phyloP scores from a whole-genome alignment of 2,113 vertebrate species.

The Scatophagus argus region DNA sequence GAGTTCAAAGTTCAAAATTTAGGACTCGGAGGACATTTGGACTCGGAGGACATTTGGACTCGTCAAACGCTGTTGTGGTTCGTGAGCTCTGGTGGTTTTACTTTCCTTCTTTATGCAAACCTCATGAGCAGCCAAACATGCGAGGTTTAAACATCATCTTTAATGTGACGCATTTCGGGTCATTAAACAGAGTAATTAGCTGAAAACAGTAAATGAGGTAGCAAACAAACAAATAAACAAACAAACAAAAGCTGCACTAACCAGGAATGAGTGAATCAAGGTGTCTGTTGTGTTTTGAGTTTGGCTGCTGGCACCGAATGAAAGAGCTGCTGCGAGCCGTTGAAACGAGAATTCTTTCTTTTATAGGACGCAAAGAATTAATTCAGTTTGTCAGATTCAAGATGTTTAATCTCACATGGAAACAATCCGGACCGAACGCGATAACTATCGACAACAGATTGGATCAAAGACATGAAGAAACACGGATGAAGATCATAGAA shows the following conservation, averaged over 20 bases:
- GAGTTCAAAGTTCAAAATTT: too few species aligned
- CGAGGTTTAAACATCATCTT: background rate
- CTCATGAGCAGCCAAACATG: background rate
- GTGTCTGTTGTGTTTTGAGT: slow-evolving; percentile 49
- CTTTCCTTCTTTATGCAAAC: background rate
- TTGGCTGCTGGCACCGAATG: slow-evolving; percentile 43
- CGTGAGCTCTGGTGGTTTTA: background rate
- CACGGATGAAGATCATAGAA: too few species aligned
- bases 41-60: too few species aligned
- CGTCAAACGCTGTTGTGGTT: background rate
- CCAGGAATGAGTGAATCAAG: slow-evolving; percentile 22
- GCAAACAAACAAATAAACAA: slow-evolving; percentile 55
- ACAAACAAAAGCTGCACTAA: background rate
- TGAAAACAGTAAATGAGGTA: slow-evolving; percentile 29
- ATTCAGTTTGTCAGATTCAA: slow-evolving; percentile 34
- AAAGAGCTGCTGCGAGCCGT: slow-evolving; percentile 39
- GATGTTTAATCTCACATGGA: slow-evolving; percentile 39
- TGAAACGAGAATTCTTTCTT: slow-evolving; percentile 51
- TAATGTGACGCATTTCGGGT: background rate
- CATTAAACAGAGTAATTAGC: background rate
- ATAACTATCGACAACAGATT: slow-evolving; percentile 32
- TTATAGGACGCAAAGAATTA: slow-evolving; percentile 26
- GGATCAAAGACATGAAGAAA: background rate
- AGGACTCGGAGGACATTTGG: too few species aligned
- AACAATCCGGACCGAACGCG: slow-evolving; percentile 6